These are phyloP conservation scores for Heliconius melpomene DNA, from an alignment of 1,140 invertebrate species.

Conservation along the genomic window DNA sequence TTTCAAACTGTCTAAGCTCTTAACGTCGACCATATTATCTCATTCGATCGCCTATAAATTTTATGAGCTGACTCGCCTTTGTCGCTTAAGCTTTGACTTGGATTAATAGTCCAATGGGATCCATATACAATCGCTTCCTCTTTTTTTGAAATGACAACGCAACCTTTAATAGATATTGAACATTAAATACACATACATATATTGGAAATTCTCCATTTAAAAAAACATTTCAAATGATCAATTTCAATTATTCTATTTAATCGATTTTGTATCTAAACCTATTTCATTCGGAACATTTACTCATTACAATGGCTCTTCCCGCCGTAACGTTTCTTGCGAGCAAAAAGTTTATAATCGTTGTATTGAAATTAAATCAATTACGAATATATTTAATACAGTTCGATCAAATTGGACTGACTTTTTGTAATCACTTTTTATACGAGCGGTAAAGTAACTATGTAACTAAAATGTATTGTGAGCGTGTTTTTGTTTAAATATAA, in stretches of 20 bases:
- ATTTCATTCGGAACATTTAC: conserved; percentile 8
- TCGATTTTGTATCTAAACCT: conserved; percentile 14
- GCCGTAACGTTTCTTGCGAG: conserved; percentile 9
- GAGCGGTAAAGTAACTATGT: background rate
- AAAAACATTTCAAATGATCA: background rate
- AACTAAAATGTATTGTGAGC: background rate
- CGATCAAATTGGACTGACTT: background rate
- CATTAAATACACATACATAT: background rate
- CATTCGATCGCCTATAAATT: conserved; percentile 81
- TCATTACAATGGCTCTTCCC: conserved; percentile 15
- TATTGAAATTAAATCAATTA: conserved; percentile 12
- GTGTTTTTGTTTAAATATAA: background rate
- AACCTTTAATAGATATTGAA: background rate
- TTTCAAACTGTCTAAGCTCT: conserved; percentile 80
- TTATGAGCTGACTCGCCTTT: conserved; percentile 78
- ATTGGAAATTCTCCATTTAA: background rate
- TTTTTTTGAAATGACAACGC: conserved; percentile 29
- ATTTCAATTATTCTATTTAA: conserved; percentile 4
- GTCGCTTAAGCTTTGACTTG: conserved; percentile 69
- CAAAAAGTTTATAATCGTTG: conserved; percentile 12
- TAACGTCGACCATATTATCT: conserved; percentile 80
- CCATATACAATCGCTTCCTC: conserved; percentile 48
- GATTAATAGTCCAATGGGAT: conserved; percentile 70
- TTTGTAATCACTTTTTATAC: conserved; percentile 1
- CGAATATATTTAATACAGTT: conserved; percentile 11